Conservation (phyloP, 2,888 invertebrate genomes). For the Thymelicus acteon region DNA sequence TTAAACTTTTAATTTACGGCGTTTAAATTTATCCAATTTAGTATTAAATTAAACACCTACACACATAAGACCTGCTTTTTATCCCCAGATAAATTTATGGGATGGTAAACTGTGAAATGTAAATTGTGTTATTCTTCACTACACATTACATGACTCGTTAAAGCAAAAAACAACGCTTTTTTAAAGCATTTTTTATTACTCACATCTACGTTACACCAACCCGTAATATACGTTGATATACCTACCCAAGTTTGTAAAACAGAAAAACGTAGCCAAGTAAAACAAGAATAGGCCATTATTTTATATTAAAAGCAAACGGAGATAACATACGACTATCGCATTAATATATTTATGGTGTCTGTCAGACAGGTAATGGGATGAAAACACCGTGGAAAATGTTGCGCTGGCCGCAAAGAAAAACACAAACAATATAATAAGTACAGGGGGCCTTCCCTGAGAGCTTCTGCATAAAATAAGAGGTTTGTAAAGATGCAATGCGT, state of each 20-base stretch:
- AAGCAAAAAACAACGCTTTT: too few relatives aligned
- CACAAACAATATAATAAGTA: slow-evolving; percentile 70
- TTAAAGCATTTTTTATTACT: too few relatives aligned
- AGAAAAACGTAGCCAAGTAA: background rate
- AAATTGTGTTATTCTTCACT: too few relatives aligned
- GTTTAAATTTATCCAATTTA: slow-evolving; percentile 68
- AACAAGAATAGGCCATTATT: slow-evolving; percentile 18
- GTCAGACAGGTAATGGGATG: slow-evolving; percentile 81
- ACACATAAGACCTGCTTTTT: background rate
- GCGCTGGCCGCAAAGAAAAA: slow-evolving; percentile 67
- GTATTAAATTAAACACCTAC: slow-evolving; percentile 49
- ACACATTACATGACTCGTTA: too few relatives aligned
- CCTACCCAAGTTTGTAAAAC: too few relatives aligned
- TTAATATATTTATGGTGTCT: slow-evolving; percentile 80
- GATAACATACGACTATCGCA: slow-evolving; percentile 66
- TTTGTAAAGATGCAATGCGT: slow-evolving; percentile 54
- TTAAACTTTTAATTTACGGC: slow-evolving; percentile 70
- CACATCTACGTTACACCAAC: too few relatives aligned
- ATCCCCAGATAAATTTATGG: slow-evolving; percentile 2
- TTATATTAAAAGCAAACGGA: slow-evolving; percentile 51
- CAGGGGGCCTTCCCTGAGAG: slow-evolving; percentile 56
- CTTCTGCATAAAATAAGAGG: slow-evolving; percentile 68
- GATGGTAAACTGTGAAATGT: too few relatives aligned
- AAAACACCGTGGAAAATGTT: slow-evolving; percentile 76
- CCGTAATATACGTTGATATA: too few relatives aligned